Evolutionary conservation across 2,797 vertebrate genomes (phyloP).

Genomic region (Tokudaia tokunoshimensis): DNA sequence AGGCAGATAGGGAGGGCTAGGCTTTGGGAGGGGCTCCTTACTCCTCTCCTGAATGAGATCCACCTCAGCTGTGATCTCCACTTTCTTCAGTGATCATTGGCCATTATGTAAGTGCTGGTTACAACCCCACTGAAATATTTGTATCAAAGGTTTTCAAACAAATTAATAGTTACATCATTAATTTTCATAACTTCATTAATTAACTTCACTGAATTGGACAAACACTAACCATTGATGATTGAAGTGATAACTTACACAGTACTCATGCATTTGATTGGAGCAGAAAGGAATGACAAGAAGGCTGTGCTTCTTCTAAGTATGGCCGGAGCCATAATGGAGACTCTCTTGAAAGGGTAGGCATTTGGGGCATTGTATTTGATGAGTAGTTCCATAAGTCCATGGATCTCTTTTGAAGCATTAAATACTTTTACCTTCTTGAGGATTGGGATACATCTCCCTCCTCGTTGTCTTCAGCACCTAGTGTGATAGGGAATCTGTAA

Average conservation of each 20-base stretch:
- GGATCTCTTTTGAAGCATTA: background rate
- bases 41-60: background rate
- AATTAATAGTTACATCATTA: background rate
- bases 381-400: background rate
- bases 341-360: too few relatives aligned
- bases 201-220: background rate
- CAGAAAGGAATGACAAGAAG: background rate
- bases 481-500: background rate
- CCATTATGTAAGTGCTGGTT: background rate
- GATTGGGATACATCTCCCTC: background rate
- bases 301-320: background rate
- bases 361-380: background rate
- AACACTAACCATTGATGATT: background rate
- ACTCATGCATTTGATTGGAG: background rate
- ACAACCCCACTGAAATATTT: background rate
- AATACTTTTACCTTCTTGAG: background rate
- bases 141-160: background rate
- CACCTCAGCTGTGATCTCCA: constrained; percentile 43
- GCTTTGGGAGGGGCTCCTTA: background rate
- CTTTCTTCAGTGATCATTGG: background rate
- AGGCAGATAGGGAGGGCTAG: constrained; percentile 60
- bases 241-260: background rate
- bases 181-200: constrained; percentile 23
- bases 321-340: background rate
- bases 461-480: background rate